A percentile compares a stretch with the other conserved stretches of the same genome.
Evolutionary conservation across 2,888 invertebrate species (phyloP).

Genomic region (Nipponacmea schrenckii): DNA sequence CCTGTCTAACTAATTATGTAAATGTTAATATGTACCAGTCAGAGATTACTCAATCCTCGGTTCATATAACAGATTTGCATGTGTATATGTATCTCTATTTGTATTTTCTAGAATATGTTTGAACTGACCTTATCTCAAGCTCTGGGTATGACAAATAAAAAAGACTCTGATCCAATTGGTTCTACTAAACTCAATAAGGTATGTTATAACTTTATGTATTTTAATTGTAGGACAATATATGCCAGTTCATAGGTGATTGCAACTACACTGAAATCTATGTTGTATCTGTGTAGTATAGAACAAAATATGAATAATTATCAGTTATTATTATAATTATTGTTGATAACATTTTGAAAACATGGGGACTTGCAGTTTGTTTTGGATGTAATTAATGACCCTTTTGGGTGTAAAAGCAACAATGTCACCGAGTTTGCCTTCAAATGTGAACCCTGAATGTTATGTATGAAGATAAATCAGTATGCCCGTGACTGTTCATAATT

Average conservation of each 20-base stretch:
- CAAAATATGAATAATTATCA: no score
- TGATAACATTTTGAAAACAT: neutral
- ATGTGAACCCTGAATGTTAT: no score
- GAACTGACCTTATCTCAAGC: slow-evolving; percentile 93
- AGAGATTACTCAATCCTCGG: no score
- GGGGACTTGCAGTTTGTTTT: neutral
- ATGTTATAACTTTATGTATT: neutral
- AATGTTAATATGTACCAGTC: neutral
- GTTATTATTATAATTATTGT: neutral
- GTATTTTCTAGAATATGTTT: slow-evolving; percentile 79
- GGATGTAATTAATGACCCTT: neutral
- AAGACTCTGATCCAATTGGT: slow-evolving; percentile 69
- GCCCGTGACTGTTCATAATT: no score
- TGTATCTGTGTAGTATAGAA: no score
- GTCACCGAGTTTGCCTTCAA: no score
- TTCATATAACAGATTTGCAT: no score
- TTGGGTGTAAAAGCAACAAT: no score
- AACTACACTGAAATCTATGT: no score
- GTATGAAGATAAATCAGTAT: no score
- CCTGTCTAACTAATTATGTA: neutral
- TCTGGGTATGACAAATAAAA: slow-evolving; percentile 73
- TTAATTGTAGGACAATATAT: neutral
- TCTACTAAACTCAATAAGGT: slow-evolving; percentile 75
- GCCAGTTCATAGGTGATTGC: neutral
- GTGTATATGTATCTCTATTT: neutral